Conservation (phyloP, 2,888 invertebrate genomes). For the Cataglyphis cursor region DNA sequence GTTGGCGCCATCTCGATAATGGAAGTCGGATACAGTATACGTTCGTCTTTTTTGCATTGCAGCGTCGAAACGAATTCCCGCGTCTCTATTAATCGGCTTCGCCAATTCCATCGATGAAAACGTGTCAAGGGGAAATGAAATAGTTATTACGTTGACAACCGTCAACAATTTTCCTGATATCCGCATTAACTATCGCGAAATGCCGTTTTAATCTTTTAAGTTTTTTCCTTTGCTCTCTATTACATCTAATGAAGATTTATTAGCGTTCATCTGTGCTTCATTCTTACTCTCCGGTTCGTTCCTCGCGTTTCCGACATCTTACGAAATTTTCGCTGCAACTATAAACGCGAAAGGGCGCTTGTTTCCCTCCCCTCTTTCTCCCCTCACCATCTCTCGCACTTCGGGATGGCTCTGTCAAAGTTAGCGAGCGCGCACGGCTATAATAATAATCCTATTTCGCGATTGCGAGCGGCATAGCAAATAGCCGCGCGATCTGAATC, state of each 20-base stretch:
- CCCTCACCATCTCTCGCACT: conserved; percentile 50
- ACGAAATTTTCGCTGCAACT: conserved; percentile 37
- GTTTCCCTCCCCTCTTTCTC: neutral
- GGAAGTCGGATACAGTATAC: conserved; percentile 36
- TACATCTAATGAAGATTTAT: neutral
- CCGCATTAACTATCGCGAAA: neutral
- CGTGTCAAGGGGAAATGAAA: conserved; percentile 33
- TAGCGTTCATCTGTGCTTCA: conserved; percentile 4
- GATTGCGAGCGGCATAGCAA: conserved; percentile 84
- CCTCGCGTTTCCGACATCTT: conserved; percentile 7
- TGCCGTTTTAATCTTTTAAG: neutral
- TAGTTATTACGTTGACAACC: conserved; percentile 3
- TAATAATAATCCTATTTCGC: conserved; percentile 85
- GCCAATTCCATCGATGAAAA: conserved; percentile 26
- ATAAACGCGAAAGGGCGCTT: conserved; percentile 32
- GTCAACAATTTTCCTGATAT: neutral
- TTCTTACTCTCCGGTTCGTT: neutral
- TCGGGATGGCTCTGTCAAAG: conserved; percentile 60
- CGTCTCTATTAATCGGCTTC: conserved; percentile 45
- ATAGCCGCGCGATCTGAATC: conserved; percentile 79
- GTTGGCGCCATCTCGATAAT: conserved; percentile 45
- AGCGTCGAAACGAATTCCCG: conserved; percentile 35
- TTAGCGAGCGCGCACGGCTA: conserved; percentile 72
- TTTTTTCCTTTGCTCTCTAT: neutral
- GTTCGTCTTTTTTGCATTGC: conserved; percentile 40